Evolutionary conservation across 2,113 vertebrate species (phyloP), one percentile per base, ranked within the genome.

Genomic region (Vidua chalybeata): DNA sequence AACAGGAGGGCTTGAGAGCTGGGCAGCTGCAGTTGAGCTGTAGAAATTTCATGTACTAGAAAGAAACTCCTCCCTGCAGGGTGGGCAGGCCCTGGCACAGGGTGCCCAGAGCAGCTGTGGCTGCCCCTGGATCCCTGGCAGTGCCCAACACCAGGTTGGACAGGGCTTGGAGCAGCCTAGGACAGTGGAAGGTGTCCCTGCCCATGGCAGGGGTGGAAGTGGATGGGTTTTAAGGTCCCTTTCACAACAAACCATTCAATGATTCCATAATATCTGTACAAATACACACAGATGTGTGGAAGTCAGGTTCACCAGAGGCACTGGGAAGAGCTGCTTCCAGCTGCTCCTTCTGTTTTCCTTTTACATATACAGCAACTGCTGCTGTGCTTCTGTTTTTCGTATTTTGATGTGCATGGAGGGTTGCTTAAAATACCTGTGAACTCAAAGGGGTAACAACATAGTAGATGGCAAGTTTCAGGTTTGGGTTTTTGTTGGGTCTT

Each of bases 1-100:
- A 37, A 20, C 1, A 23, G 64, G 37, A 58, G 20, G 15, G 28
- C 41, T 84, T 39, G 10, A 17, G 56, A 82, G 45, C 30, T 41
- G 33, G 15, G 17, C 12, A 89, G 7, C 2, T 8, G 20, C 18
- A 49, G 33, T 0, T 43, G 11, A 12, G 8, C 45, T 64, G 4
- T 0, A 8, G 45, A 61, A 11, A 9, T 62, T 39, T 41, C 31
- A 24, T 27, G 2, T 11, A 8, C 5, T 22, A 26, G 54, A 26
- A 75, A 48, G 26, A 15, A 62, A 62, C 19, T 30, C 0, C 0
- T 28, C 48, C 10, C 35, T 69, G 31, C 0, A 0, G 35, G 14
- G 17, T 62, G 55, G 30, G 2, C 0, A 90, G 48, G 71, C 54
- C n/a, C n/a, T 61, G 69, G 62, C 62, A 26, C 48, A 68, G 62